A percentile compares a stretch with the other conserved stretches of the same genome.
These are phyloP conservation scores for Stenodema calcarata DNA, from an alignment of 2,888 invertebrate species.

Conservation along the genomic window DNA sequence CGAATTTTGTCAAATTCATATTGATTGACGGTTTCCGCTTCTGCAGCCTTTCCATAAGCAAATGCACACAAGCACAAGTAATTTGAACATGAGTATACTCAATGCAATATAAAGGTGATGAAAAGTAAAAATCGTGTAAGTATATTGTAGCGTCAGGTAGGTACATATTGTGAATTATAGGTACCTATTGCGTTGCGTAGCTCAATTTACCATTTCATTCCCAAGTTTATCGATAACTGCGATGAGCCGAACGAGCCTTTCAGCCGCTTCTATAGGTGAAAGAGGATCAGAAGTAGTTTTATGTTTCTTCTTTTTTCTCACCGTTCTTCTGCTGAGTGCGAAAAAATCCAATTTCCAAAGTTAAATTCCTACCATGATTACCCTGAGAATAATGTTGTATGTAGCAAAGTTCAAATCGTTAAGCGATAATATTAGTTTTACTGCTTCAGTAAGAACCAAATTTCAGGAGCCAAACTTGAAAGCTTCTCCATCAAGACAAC, in stretches of 20 bases:
- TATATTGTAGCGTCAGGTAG: no score
- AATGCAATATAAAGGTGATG: no score
- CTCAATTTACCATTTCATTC: background rate
- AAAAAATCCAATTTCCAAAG: background rate
- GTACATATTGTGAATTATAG: no score
- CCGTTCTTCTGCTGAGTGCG: background rate
- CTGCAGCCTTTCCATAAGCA: background rate
- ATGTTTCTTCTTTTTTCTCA: background rate
- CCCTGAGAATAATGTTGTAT: background rate
- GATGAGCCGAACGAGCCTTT: background rate
- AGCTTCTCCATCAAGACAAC: no score
- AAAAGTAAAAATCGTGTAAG: no score
- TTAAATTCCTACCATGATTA: background rate
- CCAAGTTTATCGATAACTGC: background rate
- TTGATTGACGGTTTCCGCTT: background rate
- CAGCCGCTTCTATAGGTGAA: background rate
- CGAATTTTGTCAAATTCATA: background rate
- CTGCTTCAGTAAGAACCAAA: no score
- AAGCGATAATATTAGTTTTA: no score
- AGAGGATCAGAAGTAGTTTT: background rate
- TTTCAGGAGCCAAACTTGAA: no score
- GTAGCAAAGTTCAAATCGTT: background rate
- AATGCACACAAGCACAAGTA: no score
- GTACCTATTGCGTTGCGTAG: background rate
- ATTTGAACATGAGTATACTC: no score